Evolutionary conservation across 2,888 invertebrate species (phyloP).

Genomic region (Schizotus pectinicornis): DNA sequence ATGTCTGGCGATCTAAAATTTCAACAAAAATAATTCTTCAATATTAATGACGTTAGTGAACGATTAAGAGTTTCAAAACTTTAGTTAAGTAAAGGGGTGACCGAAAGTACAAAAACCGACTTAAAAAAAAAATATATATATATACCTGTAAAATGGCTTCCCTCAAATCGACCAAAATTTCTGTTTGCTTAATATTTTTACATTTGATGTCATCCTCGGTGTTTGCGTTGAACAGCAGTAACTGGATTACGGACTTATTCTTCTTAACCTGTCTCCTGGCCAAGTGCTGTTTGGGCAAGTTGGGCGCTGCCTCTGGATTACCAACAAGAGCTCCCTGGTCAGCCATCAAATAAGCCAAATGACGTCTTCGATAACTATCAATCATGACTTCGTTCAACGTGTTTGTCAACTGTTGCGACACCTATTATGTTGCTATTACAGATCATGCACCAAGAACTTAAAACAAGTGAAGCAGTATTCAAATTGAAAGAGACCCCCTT

Average conservation of each 20-base stretch:
- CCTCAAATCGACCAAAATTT: slow-evolving; percentile 95
- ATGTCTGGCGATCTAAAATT: slow-evolving; percentile 77
- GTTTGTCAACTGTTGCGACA: slow-evolving; percentile 77
- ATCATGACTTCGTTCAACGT: slow-evolving; percentile 84
- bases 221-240: slow-evolving; percentile 82
- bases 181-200: slow-evolving; percentile 98
- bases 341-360: slow-evolving; percentile 95
- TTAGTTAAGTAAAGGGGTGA: too few relatives aligned
- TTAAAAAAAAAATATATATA: too few relatives aligned
- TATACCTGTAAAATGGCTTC: slow-evolving; percentile 92
- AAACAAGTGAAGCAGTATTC: not conserved
- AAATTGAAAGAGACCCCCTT: not conserved
- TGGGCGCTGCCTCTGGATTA: slow-evolving; percentile 86
- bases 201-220: slow-evolving; percentile 85
- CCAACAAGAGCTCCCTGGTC: slow-evolving; percentile 93
- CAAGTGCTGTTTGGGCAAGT: slow-evolving; percentile 92
- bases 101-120: too few relatives aligned
- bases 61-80: too few relatives aligned
- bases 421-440: slow-evolving; percentile 52
- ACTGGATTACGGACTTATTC: slow-evolving; percentile 88
- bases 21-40: slow-evolving; percentile 8
- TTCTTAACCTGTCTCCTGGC: slow-evolving; percentile 88
- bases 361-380: slow-evolving; percentile 88
- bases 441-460: not conserved
- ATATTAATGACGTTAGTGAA: slow-evolving; percentile 2